These are phyloP conservation scores for Petrocephalus schoutedeni DNA, from an alignment of 2,797 vertebrate species.

Conservation along the genomic window DNA sequence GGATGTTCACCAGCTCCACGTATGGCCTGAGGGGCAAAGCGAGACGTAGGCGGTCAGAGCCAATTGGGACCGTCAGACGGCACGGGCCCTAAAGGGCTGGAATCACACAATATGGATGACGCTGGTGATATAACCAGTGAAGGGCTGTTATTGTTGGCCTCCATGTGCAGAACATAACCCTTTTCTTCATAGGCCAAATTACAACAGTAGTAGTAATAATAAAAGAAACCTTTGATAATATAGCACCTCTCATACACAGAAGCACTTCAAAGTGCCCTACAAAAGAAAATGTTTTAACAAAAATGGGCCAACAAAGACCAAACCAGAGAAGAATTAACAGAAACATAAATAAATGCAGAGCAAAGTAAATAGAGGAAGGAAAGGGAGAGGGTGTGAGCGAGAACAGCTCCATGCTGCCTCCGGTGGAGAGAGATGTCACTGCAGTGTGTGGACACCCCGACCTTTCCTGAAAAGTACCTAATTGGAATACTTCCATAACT, in stretches of 20 bases:
- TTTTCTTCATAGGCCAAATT: not conserved
- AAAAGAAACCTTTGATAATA: not conserved
- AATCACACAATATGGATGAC: not conserved
- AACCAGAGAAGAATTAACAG: slow-evolving; percentile 4
- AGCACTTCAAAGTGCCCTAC: not conserved
- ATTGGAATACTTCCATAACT: not conserved
- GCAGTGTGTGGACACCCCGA: slow-evolving; percentile 8
- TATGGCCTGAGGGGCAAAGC: slow-evolving; percentile 70
- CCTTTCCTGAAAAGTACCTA: slow-evolving; percentile 26
- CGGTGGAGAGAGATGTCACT: slow-evolving; percentile 30
- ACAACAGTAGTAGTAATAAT: not conserved
- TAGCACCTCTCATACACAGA: not conserved
- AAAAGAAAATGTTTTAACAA: not conserved
- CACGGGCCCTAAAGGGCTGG: not conserved
- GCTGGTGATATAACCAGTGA: not conserved
- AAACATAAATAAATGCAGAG: not conserved
- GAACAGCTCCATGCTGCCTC: not conserved
- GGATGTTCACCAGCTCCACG: slow-evolving; percentile 90
- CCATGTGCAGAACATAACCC: not conserved
- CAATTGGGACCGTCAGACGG: not conserved
- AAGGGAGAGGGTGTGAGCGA: not conserved
- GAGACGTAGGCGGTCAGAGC: slow-evolving; percentile 33
- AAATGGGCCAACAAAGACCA: slow-evolving; percentile 4
- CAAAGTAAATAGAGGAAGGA: not conserved
- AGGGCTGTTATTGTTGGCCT: not conserved